Conservation (phyloP, 2,888 invertebrate species). For the Cylloceria caligata region DNA sequence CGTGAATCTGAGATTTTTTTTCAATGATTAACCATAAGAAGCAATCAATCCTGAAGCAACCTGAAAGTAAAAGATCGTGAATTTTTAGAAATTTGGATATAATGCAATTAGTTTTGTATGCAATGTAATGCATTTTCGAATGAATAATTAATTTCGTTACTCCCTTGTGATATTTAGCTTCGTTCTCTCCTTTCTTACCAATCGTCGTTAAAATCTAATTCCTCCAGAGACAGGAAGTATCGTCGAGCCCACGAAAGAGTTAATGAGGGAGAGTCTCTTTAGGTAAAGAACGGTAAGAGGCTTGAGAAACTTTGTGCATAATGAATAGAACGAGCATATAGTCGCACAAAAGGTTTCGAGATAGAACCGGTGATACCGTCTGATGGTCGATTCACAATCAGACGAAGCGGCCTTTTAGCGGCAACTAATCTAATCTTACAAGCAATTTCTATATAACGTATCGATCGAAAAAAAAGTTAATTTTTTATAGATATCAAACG, state of each 20-base stretch:
- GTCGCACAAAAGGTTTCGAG: constrained; percentile 6
- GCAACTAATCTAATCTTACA: background rate
- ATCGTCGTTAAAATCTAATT: constrained; percentile 23
- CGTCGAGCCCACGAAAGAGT: constrained; percentile 14
- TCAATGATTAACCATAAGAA: no score
- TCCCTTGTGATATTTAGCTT: background rate
- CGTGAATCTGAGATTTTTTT: no score
- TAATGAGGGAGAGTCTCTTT: constrained; percentile 9
- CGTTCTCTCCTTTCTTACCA: background rate
- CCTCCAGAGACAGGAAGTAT: constrained; percentile 24
- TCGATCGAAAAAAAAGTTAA: background rate
- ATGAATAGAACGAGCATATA: constrained; percentile 21
- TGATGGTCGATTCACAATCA: background rate
- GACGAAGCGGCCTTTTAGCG: background rate
- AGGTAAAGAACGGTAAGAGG: background rate
- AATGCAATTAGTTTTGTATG: no score
- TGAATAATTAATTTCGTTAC: no score
- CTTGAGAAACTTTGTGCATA: constrained; percentile 11
- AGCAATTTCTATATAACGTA: no score
- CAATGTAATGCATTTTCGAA: no score
- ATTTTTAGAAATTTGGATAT: no score
- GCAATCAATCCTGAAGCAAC: no score
- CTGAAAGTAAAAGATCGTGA: no score
- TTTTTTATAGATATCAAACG: no score
- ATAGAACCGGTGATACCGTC: background rate